Evolutionary conservation across 35 echinoderm and acorn worm species (phyloP), one percentile per base, ranked within the genome.

Genomic region (Hemicentrotus pulcherrimus): DNA sequence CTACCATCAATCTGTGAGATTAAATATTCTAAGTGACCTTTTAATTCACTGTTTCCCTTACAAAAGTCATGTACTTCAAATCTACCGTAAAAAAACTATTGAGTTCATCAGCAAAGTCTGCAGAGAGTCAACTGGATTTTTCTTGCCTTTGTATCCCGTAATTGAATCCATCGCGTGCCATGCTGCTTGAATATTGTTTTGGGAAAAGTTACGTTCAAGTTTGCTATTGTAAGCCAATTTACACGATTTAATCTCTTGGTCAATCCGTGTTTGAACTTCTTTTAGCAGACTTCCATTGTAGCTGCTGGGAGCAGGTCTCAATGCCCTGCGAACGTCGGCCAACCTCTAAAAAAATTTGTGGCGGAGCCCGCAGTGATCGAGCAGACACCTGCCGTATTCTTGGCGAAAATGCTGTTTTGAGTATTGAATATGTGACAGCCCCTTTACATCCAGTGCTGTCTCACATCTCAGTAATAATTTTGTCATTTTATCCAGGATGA

Each of bases 61-160:
- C 41, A 48, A 85, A 96, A 96, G 60, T 96, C 91, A 32, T 78
- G 52, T 32, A 31, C 88, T 46, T 96, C 91, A 86, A 96, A 96
- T 94, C 91, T 78, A 2, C 47, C 91, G 48, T 96, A 96, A 86
- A 96, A n/a, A n/a, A n/a, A n/a, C n/a, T n/a, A n/a, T n/a, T n/a
- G n/a, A 96, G 95, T 93, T 96, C 95, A 85, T 93, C 61, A 60
- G 94, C 89, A 92, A 96, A 96, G 71, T 31, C 48, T 14, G 88
- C 88, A 91, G 88, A 91, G 19, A 91, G 32, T n/a, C n/a, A 91
- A 91, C 3, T 91, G 5, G 4, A 9, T 46, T 91, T 5, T 91
- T 91, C 45, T 91, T 91, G 88, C 88, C 9, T 91, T 91, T 91
- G 31, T 91, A 91, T 91, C 88, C 88, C 31, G 88, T 91, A 8